A percentile compares a stretch with the other conserved stretches of the same genome.
Conservation (phyloP, 1,140 invertebrate genomes). For the Pseudomyrmex concolor region DNA sequence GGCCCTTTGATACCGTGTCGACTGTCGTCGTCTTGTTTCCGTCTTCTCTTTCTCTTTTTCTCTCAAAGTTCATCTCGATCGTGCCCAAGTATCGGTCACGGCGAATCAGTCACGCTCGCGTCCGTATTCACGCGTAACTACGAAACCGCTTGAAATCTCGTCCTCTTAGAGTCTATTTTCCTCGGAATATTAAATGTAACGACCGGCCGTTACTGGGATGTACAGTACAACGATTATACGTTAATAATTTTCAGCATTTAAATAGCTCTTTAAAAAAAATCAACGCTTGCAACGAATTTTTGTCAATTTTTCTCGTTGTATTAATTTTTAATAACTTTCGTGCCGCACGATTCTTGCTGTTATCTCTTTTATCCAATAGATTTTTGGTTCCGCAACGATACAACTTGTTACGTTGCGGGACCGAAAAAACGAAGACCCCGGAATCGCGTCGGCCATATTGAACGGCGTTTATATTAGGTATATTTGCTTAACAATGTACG, state of each 20-base stretch:
- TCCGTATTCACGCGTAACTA: conserved; percentile 32
- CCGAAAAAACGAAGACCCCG: no score
- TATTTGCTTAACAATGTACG: background rate
- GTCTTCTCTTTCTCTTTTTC: background rate
- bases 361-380: no score
- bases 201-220: background rate
- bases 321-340: no score
- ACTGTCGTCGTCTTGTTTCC: conserved; percentile 24
- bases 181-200: conserved; percentile 36
- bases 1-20: background rate
- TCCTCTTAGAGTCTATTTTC: background rate
- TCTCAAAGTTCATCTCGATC: conserved; percentile 1
- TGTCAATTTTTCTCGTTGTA: no score
- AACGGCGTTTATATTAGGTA: no score
- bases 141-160: conserved; percentile 18
- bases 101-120: conserved; percentile 6
- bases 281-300: background rate
- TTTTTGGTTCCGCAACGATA: no score
- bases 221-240: background rate
- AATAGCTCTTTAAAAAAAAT: background rate
- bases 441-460: no score
- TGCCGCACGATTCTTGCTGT: no score
- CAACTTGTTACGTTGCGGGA: no score
- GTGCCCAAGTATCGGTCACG: conserved; percentile 44
- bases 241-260: conserved; percentile 6